Evolutionary conservation across 2,113 vertebrate species (phyloP), one percentile per base, ranked within the genome.

Genomic region (Panthera tigris): DNA sequence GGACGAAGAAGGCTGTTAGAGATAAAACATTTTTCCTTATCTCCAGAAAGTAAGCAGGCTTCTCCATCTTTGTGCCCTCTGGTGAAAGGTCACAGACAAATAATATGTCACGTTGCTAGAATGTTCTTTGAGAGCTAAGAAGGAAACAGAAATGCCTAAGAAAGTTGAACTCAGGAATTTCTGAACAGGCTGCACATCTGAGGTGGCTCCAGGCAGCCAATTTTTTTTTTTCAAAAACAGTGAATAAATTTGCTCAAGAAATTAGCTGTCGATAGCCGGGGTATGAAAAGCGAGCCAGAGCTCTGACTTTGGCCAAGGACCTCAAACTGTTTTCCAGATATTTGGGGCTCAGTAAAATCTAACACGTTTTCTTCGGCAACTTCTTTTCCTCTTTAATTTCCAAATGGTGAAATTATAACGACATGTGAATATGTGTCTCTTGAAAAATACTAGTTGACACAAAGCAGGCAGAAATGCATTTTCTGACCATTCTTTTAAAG

Each of bases 181-280:
- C 93, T 95, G 50, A 90, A 89, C 68, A 93, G 52, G 57, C 89
- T 57, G 55, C 48, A 94, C 31, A 91, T 94, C 95, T 89, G 71
- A 96, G 76, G 81, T 73, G 81, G 66, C 74, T 79, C 23, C 12
- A 39, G 68, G 48, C 68, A 82, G 97, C 96, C 96, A 96, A 85
- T 7, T 39, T 82, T 91, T 48, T 74, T 48, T 19, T 80, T 31
- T 18, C 57, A 48, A 52, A 93, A 97, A 89, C 78, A 92, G 41
- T 95, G 91, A 95, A 93, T 97, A 96, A 97, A 96, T 96, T 97
- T 97, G 91, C 93, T 97, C 93, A 98, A 96, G 55, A 97, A 98
- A 97, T 98, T 97, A 98, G 82, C 79, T 97, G 94, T 94, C 39
- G 5, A 96, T 96, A 97, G 83, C 63, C 76, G 52, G 74, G 52